Evolutionary conservation across 2,113 vertebrate species (phyloP), one percentile per base, ranked within the genome.

Genomic region (Trinectes maculatus): DNA sequence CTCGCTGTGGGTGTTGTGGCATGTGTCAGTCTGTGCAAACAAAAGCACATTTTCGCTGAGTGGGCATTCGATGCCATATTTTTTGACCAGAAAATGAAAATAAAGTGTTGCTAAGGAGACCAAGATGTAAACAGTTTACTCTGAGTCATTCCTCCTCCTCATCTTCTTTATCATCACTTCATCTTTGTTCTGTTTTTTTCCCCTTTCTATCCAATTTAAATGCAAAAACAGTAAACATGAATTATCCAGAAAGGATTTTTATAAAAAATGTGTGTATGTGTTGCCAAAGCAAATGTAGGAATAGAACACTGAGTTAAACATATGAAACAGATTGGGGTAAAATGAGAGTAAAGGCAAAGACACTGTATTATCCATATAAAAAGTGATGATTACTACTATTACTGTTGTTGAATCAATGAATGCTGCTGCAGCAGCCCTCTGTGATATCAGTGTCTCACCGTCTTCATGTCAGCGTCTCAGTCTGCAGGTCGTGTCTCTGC

Each of bases 401-500:
- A 5, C 1, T 59, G n/a, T 37, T 11, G 25, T 40, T n/a, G 33
- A 19, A 61, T 44, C 6, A 24, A 0, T 29, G 6, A 46, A 34
- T 1, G 31, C 6, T 16, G 8, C 3, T 56, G 28, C 24, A 37
- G n/a, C 0, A 43, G 47, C 25, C 24, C 4, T 6, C 48, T 46
- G 26, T 40, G 16, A 52, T 36, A 9, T 22, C 24, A 46, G n/a
- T 21, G 9, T 24, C 33, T 51, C n/a, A 5, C 47, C 29, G 37
- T 34, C 62, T 76, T 31, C 25, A 10, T 64, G 48, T 63, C 46
- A 28, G 31, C 70, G 33, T 55, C 16, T 42, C 44, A 67, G 47
- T 22, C 65, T 28, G 40, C 73, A 66, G 58, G 77, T 89, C 90
- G n/a, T 91, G 91, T 87, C 86, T 89, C 79, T 77, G 86, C 91